These are phyloP conservation scores for Lonchura striata DNA, from an alignment of 2,113 vertebrate species.

Conservation along the genomic window DNA sequence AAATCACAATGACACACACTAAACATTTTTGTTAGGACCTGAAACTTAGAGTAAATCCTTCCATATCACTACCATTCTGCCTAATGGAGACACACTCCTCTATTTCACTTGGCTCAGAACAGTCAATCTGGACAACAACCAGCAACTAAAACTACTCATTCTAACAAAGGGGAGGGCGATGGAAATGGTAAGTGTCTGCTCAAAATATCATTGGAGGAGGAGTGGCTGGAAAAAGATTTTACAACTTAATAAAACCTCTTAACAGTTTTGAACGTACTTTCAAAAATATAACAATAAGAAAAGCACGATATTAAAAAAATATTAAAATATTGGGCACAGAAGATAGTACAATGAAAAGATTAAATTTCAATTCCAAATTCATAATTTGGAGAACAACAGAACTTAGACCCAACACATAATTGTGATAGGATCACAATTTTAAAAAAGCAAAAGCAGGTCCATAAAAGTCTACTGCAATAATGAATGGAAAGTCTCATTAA, in stretches of 20 bases:
- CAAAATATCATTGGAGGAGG: neutral
- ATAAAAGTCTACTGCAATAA: neutral
- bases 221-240: neutral
- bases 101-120: neutral
- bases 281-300: neutral
- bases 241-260: neutral
- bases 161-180: neutral
- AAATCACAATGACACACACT: neutral
- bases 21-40: neutral
- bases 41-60: neutral
- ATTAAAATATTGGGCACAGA: neutral
- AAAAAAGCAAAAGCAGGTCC: neutral
- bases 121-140: neutral
- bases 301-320: neutral
- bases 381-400: neutral
- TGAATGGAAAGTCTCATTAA: neutral
- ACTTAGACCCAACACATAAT: neutral
- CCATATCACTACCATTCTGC: neutral
- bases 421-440: neutral
- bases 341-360: neutral
- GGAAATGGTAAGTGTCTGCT: neutral
- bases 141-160: neutral
- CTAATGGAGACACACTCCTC: neutral
- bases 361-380: neutral
- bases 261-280: neutral